These are phyloP conservation scores for Callyntrura guangdongensis DNA, from an alignment of 2,888 invertebrate species.

Conservation along the genomic window DNA sequence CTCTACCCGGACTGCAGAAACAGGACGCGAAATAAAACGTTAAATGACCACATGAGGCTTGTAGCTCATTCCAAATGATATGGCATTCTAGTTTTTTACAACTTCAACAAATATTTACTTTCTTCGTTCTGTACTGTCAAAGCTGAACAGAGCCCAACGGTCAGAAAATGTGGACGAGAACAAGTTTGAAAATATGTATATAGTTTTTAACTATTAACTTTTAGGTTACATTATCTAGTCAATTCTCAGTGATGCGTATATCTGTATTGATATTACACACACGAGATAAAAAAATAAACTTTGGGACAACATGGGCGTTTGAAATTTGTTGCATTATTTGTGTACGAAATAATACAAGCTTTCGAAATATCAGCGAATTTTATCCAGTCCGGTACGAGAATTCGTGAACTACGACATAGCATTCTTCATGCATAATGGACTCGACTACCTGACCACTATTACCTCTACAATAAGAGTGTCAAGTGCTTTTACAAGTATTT, in stretches of 20 bases:
- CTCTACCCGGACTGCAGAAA: neutral
- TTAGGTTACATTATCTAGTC: no score
- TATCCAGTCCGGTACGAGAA: no score
- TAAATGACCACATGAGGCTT: constrained; percentile 64
- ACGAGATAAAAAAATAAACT: no score
- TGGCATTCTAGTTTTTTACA: constrained; percentile 1
- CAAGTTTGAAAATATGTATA: neutral
- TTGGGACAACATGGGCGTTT: no score
- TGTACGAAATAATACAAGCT: no score
- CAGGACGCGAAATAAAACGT: neutral
- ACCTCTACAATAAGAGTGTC: neutral
- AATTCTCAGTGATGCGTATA: no score
- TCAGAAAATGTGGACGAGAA: neutral
- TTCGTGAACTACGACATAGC: no score
- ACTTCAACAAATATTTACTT: constrained; percentile 15
- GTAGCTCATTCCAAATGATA: constrained; percentile 64
- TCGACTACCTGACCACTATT: neutral
- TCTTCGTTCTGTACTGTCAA: neutral
- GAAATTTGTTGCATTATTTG: no score
- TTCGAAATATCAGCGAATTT: no score
- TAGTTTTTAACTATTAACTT: no score
- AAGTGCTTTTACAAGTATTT: constrained; percentile 26
- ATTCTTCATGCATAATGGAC: neutral
- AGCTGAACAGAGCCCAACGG: no score
- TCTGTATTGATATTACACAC: no score